Evolutionary conservation across 2,113 vertebrate genomes (phyloP), one percentile per base, ranked within the genome.

Genomic region (Neodontobutis hainanensis): DNA sequence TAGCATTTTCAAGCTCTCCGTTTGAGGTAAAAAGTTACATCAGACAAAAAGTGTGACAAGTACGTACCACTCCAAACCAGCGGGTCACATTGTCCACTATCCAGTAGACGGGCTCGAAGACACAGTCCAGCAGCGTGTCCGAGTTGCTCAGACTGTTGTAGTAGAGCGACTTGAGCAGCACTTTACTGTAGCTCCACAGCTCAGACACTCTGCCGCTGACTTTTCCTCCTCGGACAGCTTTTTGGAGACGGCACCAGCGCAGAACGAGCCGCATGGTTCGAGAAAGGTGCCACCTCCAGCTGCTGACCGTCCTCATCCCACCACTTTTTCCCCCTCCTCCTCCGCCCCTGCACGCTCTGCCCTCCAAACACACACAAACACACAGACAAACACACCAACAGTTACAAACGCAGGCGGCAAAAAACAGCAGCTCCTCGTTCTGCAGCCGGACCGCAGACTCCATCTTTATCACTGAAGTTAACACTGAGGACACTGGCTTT

Each of bases 81-180:
- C 96, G 94, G 34, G 97, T 98, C 82, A 98, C 87, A 0, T 95
- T 94, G 88, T 99, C 97, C 83, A 99, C 97, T 42, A 98, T 91
- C 97, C 97, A 99, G 92, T 97, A 99, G 65, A 99, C 12, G 0
- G 97, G 97, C 69, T 99, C 97, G 0, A 99, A 99, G 48, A 94
- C 92, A 1, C 95, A 95, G 80, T 99, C 97, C 0, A 99, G 90
- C 59, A 94, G 84, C 0, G 95, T 94, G 52, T 99, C 97, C 0
- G 93, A 80, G 72, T 96, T 92, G 76, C 83, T 94, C 65, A 97
- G 95, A 82, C 93, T 94, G 85, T 98, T 99, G 92, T 92, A 96
- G 68, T 94, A 88, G 56, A 98, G 88, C 0, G 96, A 99, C 35
- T 77, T 93, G 46, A 95, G 87, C 67, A 97, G 93, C 75, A 99